A percentile compares a stretch with the other conserved stretches of the same genome.
These are phyloP conservation scores for Engraulis encrasicolus DNA, from an alignment of 2,113 vertebrate genomes.

Conservation along the genomic window DNA sequence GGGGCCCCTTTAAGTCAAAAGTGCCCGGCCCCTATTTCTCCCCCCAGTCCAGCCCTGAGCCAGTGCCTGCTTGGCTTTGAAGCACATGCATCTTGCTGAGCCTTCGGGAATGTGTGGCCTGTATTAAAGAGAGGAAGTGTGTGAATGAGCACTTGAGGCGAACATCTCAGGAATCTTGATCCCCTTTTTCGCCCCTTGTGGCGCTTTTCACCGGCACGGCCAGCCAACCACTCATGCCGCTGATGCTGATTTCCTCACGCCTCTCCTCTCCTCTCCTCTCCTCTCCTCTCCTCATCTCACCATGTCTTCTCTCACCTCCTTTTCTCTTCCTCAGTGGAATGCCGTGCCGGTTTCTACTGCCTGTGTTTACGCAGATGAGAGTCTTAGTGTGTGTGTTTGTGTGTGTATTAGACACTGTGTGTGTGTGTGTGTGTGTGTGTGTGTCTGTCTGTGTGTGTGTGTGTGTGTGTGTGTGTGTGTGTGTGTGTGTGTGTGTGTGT, in stretches of 20 bases:
- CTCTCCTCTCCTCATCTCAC: background rate
- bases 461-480: conserved; percentile 35
- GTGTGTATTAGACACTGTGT: too few relatives aligned
- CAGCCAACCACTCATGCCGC: conserved; percentile 59
- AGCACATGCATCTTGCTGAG: conserved; percentile 30
- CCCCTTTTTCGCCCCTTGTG: conserved; percentile 58
- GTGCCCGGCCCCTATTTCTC: too few relatives aligned
- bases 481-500: conserved; percentile 47
- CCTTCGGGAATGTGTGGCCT: conserved; percentile 64
- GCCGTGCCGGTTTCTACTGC: background rate
- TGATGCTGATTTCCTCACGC: conserved; percentile 52
- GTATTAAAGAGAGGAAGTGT: conserved; percentile 70
- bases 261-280: background rate
- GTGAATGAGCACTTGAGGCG: conserved; percentile 62
- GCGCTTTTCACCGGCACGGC: conserved; percentile 58
- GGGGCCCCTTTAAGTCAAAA: too few relatives aligned
- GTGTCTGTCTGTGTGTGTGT: conserved; percentile 30
- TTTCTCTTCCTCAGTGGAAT: background rate
- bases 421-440: conserved; percentile 49
- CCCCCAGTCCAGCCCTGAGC: too few relatives aligned
- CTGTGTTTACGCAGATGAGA: conserved; percentile 2
- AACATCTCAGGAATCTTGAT: conserved; percentile 69
- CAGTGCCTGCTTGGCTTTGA: conserved; percentile 47
- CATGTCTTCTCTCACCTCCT: background rate
- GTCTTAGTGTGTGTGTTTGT: background rate